These are phyloP conservation scores for Oreochromis spilurus DNA, from an alignment of 2,113 vertebrate genomes.

Conservation along the genomic window DNA sequence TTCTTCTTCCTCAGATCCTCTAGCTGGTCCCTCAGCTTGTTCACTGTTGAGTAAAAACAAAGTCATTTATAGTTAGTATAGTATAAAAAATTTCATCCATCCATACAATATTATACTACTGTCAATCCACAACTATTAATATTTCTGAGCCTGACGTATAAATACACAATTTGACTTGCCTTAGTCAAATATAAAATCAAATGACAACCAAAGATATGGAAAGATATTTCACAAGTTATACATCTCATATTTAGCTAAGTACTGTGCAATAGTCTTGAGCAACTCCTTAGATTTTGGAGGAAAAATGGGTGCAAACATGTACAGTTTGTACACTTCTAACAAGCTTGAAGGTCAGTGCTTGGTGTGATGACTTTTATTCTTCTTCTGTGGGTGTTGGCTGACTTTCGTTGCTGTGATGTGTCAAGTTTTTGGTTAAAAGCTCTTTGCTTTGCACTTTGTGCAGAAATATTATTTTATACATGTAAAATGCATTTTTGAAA, in stretches of 20 bases:
- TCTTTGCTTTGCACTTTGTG: neutral
- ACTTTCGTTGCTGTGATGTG: neutral
- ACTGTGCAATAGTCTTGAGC: neutral
- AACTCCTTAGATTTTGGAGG: neutral
- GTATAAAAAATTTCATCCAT: neutral
- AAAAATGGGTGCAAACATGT: neutral
- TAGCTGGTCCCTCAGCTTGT: conserved; percentile 90
- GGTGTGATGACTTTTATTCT: neutral
- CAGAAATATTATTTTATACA: neutral
- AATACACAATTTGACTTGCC: neutral
- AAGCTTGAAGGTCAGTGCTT: neutral
- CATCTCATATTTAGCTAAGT: neutral
- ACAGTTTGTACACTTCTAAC: neutral
- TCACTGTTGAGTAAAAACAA: conserved; percentile 72
- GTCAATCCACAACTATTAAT: neutral
- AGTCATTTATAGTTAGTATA: neutral
- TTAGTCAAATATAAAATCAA: neutral
- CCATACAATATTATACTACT: neutral
- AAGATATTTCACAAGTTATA: neutral
- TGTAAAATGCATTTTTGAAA: neutral
- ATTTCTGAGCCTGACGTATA: neutral
- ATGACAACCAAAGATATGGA: neutral
- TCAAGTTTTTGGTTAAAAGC: neutral
- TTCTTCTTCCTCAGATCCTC: conserved; percentile 92
- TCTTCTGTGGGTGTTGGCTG: neutral